phyloP scores from a whole-genome alignment of 2,797 vertebrate species.

The Mus spretus region DNA sequence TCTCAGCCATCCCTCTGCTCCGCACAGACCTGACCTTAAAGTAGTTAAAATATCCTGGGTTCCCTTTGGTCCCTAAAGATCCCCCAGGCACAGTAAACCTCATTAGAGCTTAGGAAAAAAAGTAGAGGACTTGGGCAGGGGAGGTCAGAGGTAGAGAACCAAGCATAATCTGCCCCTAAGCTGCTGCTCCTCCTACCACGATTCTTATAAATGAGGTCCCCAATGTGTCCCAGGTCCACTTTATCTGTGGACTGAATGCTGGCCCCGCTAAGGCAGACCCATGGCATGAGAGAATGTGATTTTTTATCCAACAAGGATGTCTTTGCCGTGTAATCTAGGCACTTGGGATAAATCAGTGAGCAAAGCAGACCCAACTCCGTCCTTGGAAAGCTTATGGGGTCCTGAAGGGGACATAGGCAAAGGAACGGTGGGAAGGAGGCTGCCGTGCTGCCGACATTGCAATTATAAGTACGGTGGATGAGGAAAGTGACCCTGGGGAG shows the following conservation, averaged over 20 bases:
- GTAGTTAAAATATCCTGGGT: background rate
- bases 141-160: background rate
- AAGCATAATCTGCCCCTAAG: background rate
- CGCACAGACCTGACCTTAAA: background rate
- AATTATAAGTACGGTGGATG: background rate
- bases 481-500: background rate
- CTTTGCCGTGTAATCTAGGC: background rate
- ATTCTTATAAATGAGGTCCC: background rate
- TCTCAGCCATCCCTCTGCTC: background rate
- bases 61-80: slow-evolving; percentile 33
- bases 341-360: background rate
- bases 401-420: background rate
- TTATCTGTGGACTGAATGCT: background rate
- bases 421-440: background rate
- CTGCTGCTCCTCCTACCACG: fast-evolving
- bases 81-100: background rate
- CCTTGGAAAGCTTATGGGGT: background rate
- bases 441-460: background rate
- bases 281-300: background rate
- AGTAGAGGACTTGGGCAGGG: background rate
- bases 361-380: background rate
- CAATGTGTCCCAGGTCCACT: background rate
- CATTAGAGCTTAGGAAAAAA: background rate
- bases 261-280: background rate
- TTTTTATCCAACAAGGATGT: background rate